Evolutionary conservation across 64 coral and sea anemone genomes (phyloP), one percentile per base, ranked within the genome.

Genomic region (Pachyseris speciosa): DNA sequence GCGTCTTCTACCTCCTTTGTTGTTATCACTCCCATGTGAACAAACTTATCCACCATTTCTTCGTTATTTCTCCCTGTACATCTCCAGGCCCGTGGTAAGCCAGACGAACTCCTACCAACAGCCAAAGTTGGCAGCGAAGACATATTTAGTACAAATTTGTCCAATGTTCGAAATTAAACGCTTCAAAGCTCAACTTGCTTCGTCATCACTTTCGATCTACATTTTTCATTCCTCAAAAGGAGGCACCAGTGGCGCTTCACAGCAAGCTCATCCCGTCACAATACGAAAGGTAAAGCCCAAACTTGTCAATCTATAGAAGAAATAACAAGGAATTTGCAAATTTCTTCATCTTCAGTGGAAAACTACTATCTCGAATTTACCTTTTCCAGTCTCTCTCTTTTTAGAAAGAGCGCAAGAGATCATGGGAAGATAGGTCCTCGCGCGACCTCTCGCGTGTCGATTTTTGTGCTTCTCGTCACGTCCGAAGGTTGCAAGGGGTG

Each of bases 31-130:
- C 93, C 94, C 79, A 87, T 86, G 43, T 95, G 89, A n/a, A 92
- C 89, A 59, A 99, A 93, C 45, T 90, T 99, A 39, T 99, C 94
- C 4, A 99, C 97, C 97, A 99, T 99, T 83, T 99, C 97, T 38
- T 95, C 97, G 40, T 99, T 99, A 51, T 87, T 93, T 25, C 94
- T 89, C 33, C 97, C 90, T 32, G 93, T 90, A 55, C 97, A 95
- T 28, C 97, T 91, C 97, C 97, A 99, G 60, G 97, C 97, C 83
- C 85, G 80, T 30, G 43, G 79, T 79, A 75, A 20, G 32, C 55
- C 30, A 27, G 48, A 36, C 2, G 31, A 40, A 81, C 34, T 55
- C 77, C 52, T 58, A 9, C 53, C 32, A 81, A 58, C 53, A 27
- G 19, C 33, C 6, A 61, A 32, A 25, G 33, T 17, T 36, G 36